These are phyloP conservation scores for Oxystoma pomonae DNA, from an alignment of 2,888 invertebrate genomes.

Conservation along the genomic window DNA sequence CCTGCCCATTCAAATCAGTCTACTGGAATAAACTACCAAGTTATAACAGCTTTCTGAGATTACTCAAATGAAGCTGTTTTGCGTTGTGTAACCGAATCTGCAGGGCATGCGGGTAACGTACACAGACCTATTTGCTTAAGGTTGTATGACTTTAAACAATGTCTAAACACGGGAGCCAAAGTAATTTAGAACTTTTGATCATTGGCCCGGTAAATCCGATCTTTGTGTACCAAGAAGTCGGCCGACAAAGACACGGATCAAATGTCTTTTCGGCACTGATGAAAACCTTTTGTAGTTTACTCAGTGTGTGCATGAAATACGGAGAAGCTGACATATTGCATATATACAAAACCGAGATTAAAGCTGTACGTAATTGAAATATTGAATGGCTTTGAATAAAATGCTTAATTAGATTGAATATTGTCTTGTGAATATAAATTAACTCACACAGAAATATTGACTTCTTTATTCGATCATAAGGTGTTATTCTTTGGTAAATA, in stretches of 20 bases:
- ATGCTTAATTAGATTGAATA: too few relatives aligned
- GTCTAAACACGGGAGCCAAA: background rate
- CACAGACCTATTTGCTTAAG: background rate
- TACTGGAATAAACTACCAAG: background rate
- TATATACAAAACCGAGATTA: too few relatives aligned
- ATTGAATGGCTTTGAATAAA: too few relatives aligned
- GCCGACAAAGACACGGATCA: background rate
- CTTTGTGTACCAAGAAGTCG: background rate
- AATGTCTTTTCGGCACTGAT: background rate
- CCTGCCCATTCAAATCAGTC: too few relatives aligned
- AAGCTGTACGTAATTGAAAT: too few relatives aligned
- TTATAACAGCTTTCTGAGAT: background rate
- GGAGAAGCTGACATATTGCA: background rate
- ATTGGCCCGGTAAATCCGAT: background rate
- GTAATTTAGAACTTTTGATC: background rate
- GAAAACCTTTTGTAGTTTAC: background rate
- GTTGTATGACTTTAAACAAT: background rate
- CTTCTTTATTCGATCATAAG: too few relatives aligned
- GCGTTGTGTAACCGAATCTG: background rate
- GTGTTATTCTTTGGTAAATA: too few relatives aligned
- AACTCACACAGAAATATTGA: too few relatives aligned
- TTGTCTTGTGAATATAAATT: too few relatives aligned
- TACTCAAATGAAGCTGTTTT: background rate
- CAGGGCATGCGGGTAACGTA: background rate
- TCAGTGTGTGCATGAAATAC: too few relatives aligned